Base-by-base conservation (phyloP, 2,888 invertebrate genomes). In the Penaeus monodon region DNA sequence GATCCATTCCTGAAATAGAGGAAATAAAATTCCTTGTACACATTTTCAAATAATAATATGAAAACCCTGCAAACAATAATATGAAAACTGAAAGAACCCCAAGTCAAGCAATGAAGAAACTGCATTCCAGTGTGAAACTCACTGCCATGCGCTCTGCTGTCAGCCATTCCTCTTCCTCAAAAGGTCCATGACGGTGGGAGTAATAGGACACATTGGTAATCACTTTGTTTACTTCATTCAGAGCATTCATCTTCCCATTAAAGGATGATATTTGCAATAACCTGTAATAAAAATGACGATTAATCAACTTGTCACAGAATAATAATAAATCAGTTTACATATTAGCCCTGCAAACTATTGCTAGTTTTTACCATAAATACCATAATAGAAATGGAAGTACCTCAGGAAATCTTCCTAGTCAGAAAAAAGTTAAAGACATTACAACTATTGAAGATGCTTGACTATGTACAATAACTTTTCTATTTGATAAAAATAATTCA, bases 191-290 rank as follows among this genome's bases (percentile, higher is more conserved):
- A 81, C 92, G 91, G 80, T 90, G 89, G 17, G 88, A 87, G 81
- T 91, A 92, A 88, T 90, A 89, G 68, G 89, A 88, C 64, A 90
- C 90, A 84, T 89, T 90, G 68, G 90, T 88, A 66, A 91, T 90
- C 87, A 99, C 96, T 94, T 99, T 98, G 93, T 99, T 99, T 88
- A 99, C 97, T 94, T 99, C 99, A 93, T 99, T 98, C 90, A 99
- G 94, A 38, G 99, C 99, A 92, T 98, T 98, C 99, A 99, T 99
- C 94, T 99, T 99, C 66, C 99, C 98, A 93, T 98, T 99, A 92
- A 99, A 99, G 84, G 98, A 98, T 44, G 98, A 98, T 92, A 98
- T 98, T 94, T 98, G 97, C 90, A 99, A 93, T 91, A 97, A 95
- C 92, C 97, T 95, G 91, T 17, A 81, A 33, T 91, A 91, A 84